These are phyloP conservation scores for Capitulum mitella DNA, from an alignment of 2,888 invertebrate species.

Conservation along the genomic window DNA sequence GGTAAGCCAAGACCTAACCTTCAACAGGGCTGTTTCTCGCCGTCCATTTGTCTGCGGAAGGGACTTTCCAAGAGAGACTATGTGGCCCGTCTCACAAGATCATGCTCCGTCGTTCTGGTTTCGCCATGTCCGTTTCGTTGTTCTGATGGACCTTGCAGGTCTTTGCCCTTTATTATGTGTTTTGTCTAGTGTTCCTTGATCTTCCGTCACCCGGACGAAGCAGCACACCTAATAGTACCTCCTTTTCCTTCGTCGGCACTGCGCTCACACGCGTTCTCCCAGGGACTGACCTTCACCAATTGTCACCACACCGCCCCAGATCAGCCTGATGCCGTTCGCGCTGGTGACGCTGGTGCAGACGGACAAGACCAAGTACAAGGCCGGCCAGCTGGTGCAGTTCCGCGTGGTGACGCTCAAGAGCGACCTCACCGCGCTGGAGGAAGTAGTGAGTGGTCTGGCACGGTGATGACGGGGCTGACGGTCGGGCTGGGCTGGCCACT, in stretches of 20 bases:
- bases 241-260: not conserved
- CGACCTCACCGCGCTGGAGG: not conserved
- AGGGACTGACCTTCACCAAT: not conserved
- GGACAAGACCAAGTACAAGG: constrained; percentile 54
- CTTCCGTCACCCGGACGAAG: not conserved
- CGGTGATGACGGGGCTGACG: too few species aligned
- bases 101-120: not conserved
- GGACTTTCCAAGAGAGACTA: not conserved
- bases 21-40: not conserved
- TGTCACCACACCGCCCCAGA: not conserved
- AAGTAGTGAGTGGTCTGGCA: too few species aligned
- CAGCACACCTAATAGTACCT: not conserved
- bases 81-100: not conserved
- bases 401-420: constrained; percentile 48
- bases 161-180: too few species aligned
- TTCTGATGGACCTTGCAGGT: not conserved
- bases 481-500: too few species aligned
- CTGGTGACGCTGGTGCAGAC: too few species aligned
- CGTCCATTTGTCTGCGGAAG: not conserved
- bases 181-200: too few species aligned
- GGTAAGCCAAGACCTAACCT: not conserved
- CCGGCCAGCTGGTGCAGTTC: constrained; percentile 52
- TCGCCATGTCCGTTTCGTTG: not conserved
- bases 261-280: not conserved
- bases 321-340: constrained; percentile 30